phyloP scores from a whole-genome alignment of 2,113 vertebrate genomes.

The Amphilophus citrinellus region DNA sequence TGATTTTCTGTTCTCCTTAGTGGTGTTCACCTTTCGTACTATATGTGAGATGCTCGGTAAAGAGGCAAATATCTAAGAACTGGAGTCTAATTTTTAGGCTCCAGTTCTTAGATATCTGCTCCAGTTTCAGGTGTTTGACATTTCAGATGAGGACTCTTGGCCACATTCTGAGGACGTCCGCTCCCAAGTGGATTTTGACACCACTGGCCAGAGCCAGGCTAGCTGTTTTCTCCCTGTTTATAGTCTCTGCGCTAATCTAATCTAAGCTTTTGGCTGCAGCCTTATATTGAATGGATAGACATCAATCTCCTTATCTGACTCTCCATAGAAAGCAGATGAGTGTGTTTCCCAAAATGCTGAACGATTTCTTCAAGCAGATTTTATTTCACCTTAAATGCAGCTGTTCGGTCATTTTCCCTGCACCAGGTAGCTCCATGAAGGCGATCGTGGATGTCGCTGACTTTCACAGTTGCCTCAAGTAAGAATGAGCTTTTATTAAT shows the following conservation, averaged over 20 bases:
- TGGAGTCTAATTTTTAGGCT: not conserved
- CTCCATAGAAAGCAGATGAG: conserved; percentile 28
- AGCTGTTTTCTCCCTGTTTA: conserved; percentile 7
- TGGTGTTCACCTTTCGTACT: not conserved
- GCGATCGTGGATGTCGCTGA: conserved; percentile 1
- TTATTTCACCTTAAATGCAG: conserved; percentile 8
- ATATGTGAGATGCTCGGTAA: not conserved
- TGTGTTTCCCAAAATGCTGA: conserved; percentile 13
- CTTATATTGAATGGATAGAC: conserved; percentile 30
- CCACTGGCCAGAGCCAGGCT: conserved; percentile 5
- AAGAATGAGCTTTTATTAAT: conserved; percentile 23
- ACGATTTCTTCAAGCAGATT: conserved; percentile 32
- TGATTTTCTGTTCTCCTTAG: not conserved
- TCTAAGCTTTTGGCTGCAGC: conserved; percentile 23
- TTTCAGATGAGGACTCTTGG: not conserved
- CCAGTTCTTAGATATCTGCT: not conserved
- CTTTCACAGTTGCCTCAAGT: conserved; percentile 22
- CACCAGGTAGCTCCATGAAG: conserved; percentile 9
- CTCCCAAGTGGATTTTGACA: conserved; percentile 14
- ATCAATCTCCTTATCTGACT: conserved; percentile 41
- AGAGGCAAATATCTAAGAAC: not conserved
- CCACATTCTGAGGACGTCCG: not conserved
- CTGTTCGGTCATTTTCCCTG: conserved; percentile 9
- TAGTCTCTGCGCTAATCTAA: conserved; percentile 29
- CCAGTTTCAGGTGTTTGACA: not conserved